Conservation (phyloP, 2,888 invertebrate genomes). For the Piscicola geometra region DNA sequence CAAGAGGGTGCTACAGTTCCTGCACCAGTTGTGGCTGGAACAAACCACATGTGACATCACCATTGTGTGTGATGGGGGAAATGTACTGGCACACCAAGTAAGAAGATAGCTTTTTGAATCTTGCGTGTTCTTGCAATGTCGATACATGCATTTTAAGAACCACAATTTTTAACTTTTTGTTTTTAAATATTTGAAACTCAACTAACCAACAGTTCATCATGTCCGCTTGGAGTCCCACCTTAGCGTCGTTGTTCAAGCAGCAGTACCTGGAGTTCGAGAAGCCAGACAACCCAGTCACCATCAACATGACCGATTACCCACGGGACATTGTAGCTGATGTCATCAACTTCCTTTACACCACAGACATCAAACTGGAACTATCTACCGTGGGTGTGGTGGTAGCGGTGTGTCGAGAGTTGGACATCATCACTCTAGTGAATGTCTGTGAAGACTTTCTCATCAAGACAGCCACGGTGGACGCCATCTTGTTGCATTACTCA, state of each 20-base stretch:
- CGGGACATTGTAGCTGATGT: conserved; percentile 30
- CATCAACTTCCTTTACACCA: conserved; percentile 38
- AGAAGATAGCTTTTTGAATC: no score
- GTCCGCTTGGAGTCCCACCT: conserved; percentile 34
- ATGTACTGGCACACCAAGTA: conserved; percentile 34
- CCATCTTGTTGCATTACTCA: conserved; percentile 34
- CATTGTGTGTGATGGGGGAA: conserved; percentile 32
- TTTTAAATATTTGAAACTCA: neutral
- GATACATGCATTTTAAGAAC: neutral
- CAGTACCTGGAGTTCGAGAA: conserved; percentile 9
- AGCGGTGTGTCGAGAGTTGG: conserved; percentile 34
- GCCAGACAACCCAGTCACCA: conserved; percentile 23
- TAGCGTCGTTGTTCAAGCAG: conserved; percentile 33
- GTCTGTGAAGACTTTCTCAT: conserved; percentile 37
- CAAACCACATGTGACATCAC: conserved; percentile 35
- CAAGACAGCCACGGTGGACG: conserved; percentile 21
- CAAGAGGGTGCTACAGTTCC: conserved; percentile 32
- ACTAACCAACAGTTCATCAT: conserved; percentile 21
- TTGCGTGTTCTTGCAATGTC: no score
- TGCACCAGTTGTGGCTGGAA: conserved; percentile 36
- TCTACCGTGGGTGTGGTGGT: conserved; percentile 31
- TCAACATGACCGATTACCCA: conserved; percentile 36
- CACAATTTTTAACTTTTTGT: neutral
- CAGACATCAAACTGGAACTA: conserved; percentile 31
- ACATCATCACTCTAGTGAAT: conserved; percentile 31